Percentiles rank a stretch among this genome's conserved stretches.
phyloP scores from a whole-genome alignment of 2,113 vertebrate genomes.

The Girardinichthys multiradiatus region DNA sequence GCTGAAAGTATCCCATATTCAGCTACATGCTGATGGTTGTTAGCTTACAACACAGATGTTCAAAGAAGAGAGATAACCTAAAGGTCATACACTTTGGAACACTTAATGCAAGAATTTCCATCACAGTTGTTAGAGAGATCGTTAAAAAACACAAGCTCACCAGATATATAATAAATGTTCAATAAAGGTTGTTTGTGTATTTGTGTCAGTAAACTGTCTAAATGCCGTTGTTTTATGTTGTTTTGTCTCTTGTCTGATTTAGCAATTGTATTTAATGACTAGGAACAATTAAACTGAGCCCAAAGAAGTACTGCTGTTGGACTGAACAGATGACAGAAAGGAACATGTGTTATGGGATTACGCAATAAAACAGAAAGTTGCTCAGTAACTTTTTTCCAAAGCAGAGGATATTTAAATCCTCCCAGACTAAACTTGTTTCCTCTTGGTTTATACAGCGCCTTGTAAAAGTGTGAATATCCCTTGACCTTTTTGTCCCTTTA shows the following conservation, averaged over 20 bases:
- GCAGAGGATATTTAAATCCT: constrained; percentile 9
- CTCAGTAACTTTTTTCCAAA: constrained; percentile 24
- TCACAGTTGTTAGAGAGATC: constrained; percentile 52
- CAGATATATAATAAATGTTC: constrained; percentile 67
- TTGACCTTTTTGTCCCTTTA: not conserved
- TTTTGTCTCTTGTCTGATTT: constrained; percentile 57
- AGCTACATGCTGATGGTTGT: constrained; percentile 49
- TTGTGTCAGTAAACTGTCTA: constrained; percentile 55
- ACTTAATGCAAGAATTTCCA: no score
- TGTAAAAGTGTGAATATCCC: no score
- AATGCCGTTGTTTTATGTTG: constrained; percentile 54
- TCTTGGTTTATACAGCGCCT: constrained; percentile 6
- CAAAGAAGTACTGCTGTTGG: constrained; percentile 28
- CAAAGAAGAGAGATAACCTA: no score
- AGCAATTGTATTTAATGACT: constrained; percentile 45
- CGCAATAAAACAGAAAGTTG: constrained; percentile 20
- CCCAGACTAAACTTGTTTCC: constrained; percentile 13
- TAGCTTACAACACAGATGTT: no score
- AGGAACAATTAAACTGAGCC: constrained; percentile 40
- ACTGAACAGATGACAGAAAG: constrained; percentile 27
- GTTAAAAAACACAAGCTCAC: constrained; percentile 21
- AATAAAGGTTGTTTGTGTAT: constrained; percentile 57
- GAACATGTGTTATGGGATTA: constrained; percentile 29
- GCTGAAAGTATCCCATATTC: constrained; percentile 28
- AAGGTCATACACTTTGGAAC: no score